Conservation (phyloP, 2,888 invertebrate genomes). For the Trissolcus brochymenae region DNA sequence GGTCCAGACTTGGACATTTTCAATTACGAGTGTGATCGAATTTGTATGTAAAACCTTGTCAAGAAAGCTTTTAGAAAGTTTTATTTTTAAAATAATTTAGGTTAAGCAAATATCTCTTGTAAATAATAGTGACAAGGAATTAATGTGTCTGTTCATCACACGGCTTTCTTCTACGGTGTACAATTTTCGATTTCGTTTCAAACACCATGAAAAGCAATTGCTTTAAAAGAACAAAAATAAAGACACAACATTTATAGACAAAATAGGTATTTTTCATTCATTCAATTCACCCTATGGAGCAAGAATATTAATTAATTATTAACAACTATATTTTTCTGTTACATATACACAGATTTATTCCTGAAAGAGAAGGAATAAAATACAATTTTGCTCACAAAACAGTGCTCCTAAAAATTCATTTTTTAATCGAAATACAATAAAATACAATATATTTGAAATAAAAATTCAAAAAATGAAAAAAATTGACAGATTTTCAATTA, state of each 20-base stretch:
- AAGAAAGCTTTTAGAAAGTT: conserved; percentile 37
- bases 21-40: conserved; percentile 31
- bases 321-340: too few relatives aligned
- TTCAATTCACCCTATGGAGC: neutral
- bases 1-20: conserved; percentile 19
- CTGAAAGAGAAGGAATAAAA: neutral
- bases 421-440: too few relatives aligned
- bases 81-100: conserved; percentile 55
- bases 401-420: too few relatives aligned
- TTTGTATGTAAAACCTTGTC: conserved; percentile 35
- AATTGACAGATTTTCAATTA: too few relatives aligned
- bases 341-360: too few relatives aligned
- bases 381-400: neutral
- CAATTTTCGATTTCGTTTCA: conserved; percentile 28
- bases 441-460: too few relatives aligned
- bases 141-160: conserved; percentile 12
- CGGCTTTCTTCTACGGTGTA: conserved; percentile 43
- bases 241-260: conserved; percentile 35
- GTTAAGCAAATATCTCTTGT: conserved; percentile 49
- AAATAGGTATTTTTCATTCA: neutral
- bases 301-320: too few relatives aligned
- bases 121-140: conserved; percentile 48
- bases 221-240: conserved; percentile 43
- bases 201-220: conserved; percentile 36
- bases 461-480: too few relatives aligned